Evolutionary conservation across 2,113 vertebrate genomes (phyloP).

Genomic region (Calidris pugnax): DNA sequence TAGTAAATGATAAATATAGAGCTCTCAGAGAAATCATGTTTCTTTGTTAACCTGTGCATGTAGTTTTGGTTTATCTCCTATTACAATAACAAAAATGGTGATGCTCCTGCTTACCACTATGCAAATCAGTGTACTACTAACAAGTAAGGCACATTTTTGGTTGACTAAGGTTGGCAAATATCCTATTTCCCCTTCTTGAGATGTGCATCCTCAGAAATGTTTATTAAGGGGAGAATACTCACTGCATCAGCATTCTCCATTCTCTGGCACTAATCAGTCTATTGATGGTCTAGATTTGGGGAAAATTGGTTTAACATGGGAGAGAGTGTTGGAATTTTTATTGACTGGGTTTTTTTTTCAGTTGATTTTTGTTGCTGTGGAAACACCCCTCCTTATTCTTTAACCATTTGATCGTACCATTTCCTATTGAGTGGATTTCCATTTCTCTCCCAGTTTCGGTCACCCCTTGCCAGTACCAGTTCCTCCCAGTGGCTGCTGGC

Average conservation of each 20-base stretch:
- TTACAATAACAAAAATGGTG: background rate
- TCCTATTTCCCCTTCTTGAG: background rate
- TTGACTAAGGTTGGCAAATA: background rate
- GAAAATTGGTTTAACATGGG: background rate
- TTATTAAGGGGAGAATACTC: background rate
- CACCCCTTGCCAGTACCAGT: background rate
- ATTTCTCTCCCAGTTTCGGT: background rate
- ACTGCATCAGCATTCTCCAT: background rate
- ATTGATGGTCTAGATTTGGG: background rate
- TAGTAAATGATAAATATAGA: background rate
- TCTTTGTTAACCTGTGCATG: background rate
- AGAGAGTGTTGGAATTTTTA: background rate
- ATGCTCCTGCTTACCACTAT: background rate
- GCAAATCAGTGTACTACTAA: background rate
- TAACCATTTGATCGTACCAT: background rate
- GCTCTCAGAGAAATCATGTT: background rate
- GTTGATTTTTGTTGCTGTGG: background rate
- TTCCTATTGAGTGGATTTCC: background rate
- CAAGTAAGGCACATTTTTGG: background rate
- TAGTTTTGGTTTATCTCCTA: background rate
- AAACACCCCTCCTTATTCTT: background rate
- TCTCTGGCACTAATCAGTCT: background rate
- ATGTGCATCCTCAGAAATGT: background rate
- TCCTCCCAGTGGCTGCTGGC: rapidly evolving
- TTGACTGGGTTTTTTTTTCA: background rate